Evolutionary conservation across 2,113 vertebrate genomes (phyloP), one percentile per base, ranked within the genome.

Genomic region (Etheostoma cragini): DNA sequence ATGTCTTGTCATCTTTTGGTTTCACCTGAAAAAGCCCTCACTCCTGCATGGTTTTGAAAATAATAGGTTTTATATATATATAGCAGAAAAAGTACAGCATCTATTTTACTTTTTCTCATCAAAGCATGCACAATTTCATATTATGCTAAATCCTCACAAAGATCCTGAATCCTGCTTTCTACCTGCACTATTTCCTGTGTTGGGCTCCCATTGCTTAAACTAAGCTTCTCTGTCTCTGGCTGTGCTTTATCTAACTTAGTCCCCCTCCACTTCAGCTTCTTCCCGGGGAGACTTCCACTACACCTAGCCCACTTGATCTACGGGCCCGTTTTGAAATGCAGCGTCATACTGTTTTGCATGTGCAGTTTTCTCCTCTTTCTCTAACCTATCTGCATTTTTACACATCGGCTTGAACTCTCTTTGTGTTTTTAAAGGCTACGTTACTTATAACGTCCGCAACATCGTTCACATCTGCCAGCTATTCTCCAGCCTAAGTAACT

Each of bases 51-150:
- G 12, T 30, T 35, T 54, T 53, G 30, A 6, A 46, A 38, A 14
- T 53, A 30, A 16, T 8, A 54, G 12, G 65, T 22, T 61, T 58
- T 8, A 35, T 46, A 24, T 69, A 11, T 21, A 15, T 72, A 26
- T n/a, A 35, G 22, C 33, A 6, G 4, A 62, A 13, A 24, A 74
- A 72, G 52, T 24, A 14, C 35, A 76, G 45, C 67, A 80, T 26
- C 54, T 50, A 26, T 73, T 70, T 69, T 33, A 61, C 26, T 35
- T 66, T 84, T 89, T 75, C 72, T 84, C 82, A 87, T 85, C 66
- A 68, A n/a, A n/a, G 1, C 69, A 58, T 71, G 47, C 30, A 38
- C 33, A 62, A 19, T 64, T 71, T 72, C 50, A 47, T 75, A 81
- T 72, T 46, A 62, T 2, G 38, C 46, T 66, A 87, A 87, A 83